phyloP scores from a whole-genome alignment of 2,888 invertebrate species.

The Chalcosyrphus nemorum region DNA sequence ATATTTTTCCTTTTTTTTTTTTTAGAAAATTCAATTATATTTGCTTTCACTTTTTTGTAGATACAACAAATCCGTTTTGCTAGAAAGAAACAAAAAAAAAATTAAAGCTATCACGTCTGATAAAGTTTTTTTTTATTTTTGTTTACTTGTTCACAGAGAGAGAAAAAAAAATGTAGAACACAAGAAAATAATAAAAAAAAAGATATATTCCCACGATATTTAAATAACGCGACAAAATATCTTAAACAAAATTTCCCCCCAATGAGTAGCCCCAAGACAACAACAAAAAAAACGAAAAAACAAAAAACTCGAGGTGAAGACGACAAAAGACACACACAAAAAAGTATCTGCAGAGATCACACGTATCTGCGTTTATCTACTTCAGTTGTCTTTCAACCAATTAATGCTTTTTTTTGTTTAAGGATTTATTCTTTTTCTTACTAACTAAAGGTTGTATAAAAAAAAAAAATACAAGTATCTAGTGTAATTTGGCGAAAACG shows the following conservation, averaged over 20 bases:
- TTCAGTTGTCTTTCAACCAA: conserved; percentile 22
- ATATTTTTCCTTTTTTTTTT: conserved; percentile 15
- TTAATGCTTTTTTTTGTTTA: background rate
- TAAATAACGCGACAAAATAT: conserved; percentile 48
- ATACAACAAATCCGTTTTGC: conserved; percentile 2
- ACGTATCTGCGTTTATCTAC: conserved; percentile 28
- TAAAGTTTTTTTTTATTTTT: conserved; percentile 37
- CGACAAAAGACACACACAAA: background rate
- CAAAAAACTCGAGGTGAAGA: conserved; percentile 1
- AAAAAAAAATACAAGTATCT: background rate
- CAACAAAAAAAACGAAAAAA: too few species aligned
- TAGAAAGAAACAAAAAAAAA: background rate
- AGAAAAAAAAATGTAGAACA: background rate
- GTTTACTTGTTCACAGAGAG: conserved; percentile 12
- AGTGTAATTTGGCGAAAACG: background rate
- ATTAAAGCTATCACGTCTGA: conserved; percentile 30
- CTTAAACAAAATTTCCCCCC: background rate
- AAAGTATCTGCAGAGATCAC: conserved; percentile 52
- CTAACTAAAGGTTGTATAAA: background rate
- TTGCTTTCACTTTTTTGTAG: conserved; percentile 5
- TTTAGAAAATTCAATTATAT: conserved; percentile 24
- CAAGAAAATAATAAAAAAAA: conserved; percentile 7
- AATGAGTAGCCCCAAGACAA: background rate
- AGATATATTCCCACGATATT: conserved; percentile 37
- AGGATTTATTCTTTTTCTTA: background rate